Evolutionary conservation across 2,797 vertebrate genomes (phyloP).

Genomic region (Pampus argenteus): DNA sequence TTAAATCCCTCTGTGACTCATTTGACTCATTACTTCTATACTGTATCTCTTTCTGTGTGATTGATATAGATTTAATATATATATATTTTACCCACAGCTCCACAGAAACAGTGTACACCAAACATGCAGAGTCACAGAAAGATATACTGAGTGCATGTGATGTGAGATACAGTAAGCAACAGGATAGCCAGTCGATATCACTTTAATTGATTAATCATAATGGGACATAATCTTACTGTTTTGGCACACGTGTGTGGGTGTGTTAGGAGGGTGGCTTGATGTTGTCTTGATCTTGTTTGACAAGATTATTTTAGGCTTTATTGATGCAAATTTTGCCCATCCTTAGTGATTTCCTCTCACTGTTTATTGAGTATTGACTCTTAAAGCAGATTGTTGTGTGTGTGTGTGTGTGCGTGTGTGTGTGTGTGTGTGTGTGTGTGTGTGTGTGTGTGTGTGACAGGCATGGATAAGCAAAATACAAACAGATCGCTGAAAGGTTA

Average conservation of each 20-base stretch:
- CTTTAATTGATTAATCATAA: constrained; percentile 15
- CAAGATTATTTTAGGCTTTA: no score
- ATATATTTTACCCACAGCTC: not conserved
- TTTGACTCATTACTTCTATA: no score
- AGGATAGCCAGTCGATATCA: constrained; percentile 12
- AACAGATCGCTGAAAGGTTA: constrained; percentile 74
- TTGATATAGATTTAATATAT: no score
- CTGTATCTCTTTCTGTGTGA: not conserved
- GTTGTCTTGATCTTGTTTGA: no score
- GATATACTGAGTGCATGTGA: no score
- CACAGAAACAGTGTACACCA: not conserved
- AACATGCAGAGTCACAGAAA: no score
- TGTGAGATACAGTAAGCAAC: not conserved
- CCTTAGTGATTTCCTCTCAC: no score
- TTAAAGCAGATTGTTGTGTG: not conserved
- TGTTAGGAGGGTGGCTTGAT: constrained; percentile 18
- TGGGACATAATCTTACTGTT: not conserved
- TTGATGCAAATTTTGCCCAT: no score
- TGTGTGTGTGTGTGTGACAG: constrained; percentile 62
- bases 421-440: not conserved
- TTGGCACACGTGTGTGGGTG: not conserved
- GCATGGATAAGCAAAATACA: constrained; percentile 77
- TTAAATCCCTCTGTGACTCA: not conserved
- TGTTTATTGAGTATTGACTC: no score
- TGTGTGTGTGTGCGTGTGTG: not conserved